These are phyloP conservation scores for Pseudeuparius sepicola DNA, from an alignment of 2,888 invertebrate genomes.

Conservation along the genomic window DNA sequence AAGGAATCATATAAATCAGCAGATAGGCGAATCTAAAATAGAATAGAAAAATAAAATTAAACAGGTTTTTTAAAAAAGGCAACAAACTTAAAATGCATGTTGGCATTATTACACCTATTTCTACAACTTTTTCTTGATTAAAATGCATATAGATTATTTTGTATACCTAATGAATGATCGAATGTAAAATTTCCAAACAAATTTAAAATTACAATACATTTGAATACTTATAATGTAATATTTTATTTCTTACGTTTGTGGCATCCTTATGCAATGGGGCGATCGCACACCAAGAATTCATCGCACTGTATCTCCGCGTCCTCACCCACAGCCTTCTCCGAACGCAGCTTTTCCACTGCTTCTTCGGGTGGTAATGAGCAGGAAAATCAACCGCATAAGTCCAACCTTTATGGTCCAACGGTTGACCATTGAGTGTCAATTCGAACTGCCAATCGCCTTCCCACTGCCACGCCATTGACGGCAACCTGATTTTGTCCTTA, in stretches of 20 bases:
- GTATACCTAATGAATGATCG: no score
- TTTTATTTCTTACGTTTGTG: constrained; percentile 57
- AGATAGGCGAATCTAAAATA: no score
- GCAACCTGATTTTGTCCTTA: constrained; percentile 72
- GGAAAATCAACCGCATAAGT: constrained; percentile 90
- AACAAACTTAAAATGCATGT: no score
- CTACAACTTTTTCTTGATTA: no score
- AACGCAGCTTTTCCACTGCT: constrained; percentile 86
- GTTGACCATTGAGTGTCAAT: constrained; percentile 69
- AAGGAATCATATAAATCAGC: no score
- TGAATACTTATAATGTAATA: no score
- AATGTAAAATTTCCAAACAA: no score
- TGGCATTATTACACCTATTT: no score
- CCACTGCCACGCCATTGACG: constrained; percentile 95
- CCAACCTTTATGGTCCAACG: constrained; percentile 87
- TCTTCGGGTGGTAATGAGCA: constrained; percentile 65
- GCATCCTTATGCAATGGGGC: constrained; percentile 82
- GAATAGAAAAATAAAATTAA: no score
- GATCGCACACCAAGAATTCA: constrained; percentile 89
- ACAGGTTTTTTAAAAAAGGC: no score
- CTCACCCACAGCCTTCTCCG: constrained; percentile 83
- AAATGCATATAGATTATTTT: no score
- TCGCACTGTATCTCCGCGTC: constrained; percentile 75
- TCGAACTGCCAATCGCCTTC: constrained; percentile 90
- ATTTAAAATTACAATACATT: no score